Evolutionary conservation across 2,888 invertebrate genomes (phyloP).

Genomic region (Silvanus unidentatus): DNA sequence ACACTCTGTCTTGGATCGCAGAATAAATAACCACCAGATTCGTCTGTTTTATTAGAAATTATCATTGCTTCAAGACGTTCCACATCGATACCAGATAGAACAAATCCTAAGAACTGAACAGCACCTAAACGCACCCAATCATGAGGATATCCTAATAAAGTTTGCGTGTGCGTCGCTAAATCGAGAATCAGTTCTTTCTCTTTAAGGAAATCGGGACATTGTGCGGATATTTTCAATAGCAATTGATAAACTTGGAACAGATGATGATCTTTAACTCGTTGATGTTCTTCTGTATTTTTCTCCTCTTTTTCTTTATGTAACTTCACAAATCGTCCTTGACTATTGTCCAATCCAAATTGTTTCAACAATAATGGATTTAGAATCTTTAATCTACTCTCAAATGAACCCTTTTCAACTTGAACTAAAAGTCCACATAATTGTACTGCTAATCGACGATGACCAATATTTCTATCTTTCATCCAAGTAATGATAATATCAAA

Average conservation of each 20-base stretch:
- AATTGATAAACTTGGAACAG: constrained; percentile 69
- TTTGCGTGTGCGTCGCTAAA: constrained; percentile 62
- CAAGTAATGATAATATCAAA: constrained; percentile 67
- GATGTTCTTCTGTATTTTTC: constrained; percentile 49
- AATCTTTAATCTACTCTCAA: constrained; percentile 58
- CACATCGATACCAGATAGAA: constrained; percentile 60
- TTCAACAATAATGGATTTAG: constrained; percentile 54
- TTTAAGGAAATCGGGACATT: constrained; percentile 57
- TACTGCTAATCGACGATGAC: constrained; percentile 68
- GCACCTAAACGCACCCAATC: constrained; percentile 79
- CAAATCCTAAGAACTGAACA: constrained; percentile 67
- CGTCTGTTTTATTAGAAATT: constrained; percentile 31
- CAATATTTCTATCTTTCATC: constrained; percentile 60
- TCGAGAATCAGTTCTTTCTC: constrained; percentile 52
- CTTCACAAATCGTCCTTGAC: constrained; percentile 57
- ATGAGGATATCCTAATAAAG: constrained; percentile 73
- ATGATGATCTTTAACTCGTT: constrained; percentile 65
- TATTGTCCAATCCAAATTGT: constrained; percentile 36
- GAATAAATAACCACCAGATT: constrained; percentile 48
- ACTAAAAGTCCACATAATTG: constrained; percentile 78
- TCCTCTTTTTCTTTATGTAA: constrained; percentile 37
- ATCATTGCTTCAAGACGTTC: constrained; percentile 54
- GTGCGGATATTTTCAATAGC: constrained; percentile 60
- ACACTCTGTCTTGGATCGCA: constrained; percentile 56
- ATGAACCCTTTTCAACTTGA: constrained; percentile 64